Conservation (phyloP, 35 echinoderm and acorn worm species). For the Ptychodera flava region DNA sequence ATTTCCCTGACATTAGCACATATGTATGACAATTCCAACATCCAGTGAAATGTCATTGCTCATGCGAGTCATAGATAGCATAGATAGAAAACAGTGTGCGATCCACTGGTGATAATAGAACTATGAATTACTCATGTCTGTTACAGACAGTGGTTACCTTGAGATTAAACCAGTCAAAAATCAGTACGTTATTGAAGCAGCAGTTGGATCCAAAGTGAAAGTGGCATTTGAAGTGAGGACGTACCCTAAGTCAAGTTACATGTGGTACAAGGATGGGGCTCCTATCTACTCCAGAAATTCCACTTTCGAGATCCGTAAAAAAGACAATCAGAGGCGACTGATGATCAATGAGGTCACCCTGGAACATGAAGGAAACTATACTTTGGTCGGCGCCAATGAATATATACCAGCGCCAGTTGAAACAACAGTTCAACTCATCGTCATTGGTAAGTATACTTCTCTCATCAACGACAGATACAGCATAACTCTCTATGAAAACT, state of each 20-base stretch:
- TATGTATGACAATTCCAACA: too few relatives aligned
- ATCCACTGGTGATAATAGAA: too few relatives aligned
- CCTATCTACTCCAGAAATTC: neutral
- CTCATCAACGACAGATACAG: too few relatives aligned
- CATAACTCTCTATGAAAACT: too few relatives aligned
- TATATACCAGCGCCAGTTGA: neutral
- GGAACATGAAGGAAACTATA: neutral
- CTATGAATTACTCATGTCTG: neutral
- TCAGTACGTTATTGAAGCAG: neutral
- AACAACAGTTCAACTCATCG: neutral
- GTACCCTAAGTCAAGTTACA: neutral
- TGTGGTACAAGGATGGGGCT: neutral
- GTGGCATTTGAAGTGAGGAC: neutral
- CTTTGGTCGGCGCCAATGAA: neutral
- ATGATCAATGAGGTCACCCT: neutral
- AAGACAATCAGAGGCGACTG: neutral
- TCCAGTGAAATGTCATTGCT: too few relatives aligned
- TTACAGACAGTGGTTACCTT: neutral
- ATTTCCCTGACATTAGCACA: too few relatives aligned
- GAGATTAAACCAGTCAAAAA: neutral
- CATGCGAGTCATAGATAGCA: too few relatives aligned
- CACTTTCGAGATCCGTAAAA: neutral
- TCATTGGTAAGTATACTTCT: conserved; percentile 1
- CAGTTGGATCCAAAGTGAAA: neutral
- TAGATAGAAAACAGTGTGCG: too few relatives aligned